These are phyloP conservation scores for Platichthys stellatus DNA, from an alignment of 2,113 vertebrate genomes.

Conservation along the genomic window DNA sequence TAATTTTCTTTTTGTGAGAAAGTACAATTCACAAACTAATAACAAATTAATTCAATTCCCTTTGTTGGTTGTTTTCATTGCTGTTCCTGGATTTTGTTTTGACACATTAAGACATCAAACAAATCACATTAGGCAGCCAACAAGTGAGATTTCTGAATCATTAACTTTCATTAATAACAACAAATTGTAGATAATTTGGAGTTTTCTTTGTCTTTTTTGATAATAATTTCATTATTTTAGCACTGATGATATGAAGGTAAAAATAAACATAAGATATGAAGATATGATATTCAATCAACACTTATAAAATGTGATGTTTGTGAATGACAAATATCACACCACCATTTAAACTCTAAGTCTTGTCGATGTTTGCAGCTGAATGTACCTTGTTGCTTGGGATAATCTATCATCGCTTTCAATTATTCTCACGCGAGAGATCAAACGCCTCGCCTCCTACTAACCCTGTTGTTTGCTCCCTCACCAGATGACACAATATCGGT, in stretches of 20 bases:
- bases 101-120: slow-evolving; percentile 54
- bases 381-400: slow-evolving; percentile 22
- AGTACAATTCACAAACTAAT: slow-evolving; percentile 37
- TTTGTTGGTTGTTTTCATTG: not conserved
- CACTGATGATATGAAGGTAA: slow-evolving; percentile 18
- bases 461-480: slow-evolving; percentile 39
- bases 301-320: not conserved
- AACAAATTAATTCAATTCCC: slow-evolving; percentile 37
- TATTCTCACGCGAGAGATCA: slow-evolving; percentile 34
- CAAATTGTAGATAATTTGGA: slow-evolving; percentile 18
- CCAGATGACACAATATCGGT: slow-evolving; percentile 65
- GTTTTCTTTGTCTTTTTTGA: slow-evolving; percentile 11
- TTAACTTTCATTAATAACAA: slow-evolving; percentile 41
- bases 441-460: slow-evolving; percentile 47
- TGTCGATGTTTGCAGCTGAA: not conserved
- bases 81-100: slow-evolving; percentile 43
- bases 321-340: not conserved
- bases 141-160: slow-evolving; percentile 44
- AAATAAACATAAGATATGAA: not conserved
- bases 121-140: slow-evolving; percentile 38
- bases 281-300: slow-evolving; percentile 19
- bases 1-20: not conserved
- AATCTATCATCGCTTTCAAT: slow-evolving; percentile 20
- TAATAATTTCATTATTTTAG: slow-evolving; percentile 17
- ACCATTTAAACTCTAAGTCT: not conserved